These are phyloP conservation scores for Paradisaea rubra DNA, from an alignment of 2,113 vertebrate species.

Conservation along the genomic window DNA sequence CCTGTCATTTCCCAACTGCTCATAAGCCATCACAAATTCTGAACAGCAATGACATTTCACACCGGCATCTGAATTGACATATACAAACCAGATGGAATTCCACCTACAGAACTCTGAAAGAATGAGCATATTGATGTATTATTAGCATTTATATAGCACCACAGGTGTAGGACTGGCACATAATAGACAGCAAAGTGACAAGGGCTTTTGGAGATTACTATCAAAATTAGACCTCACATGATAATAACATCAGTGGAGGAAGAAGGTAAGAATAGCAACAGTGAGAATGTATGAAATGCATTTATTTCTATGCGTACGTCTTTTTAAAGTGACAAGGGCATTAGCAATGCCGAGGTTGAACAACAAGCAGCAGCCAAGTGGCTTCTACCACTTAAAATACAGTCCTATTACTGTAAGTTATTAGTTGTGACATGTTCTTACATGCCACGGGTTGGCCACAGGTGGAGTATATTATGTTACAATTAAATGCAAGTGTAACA, in stretches of 20 bases:
- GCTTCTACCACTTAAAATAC: background rate
- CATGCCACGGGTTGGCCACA: background rate
- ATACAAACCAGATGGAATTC: conserved; percentile 48
- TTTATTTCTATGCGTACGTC: background rate
- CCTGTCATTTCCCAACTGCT: conserved; percentile 6
- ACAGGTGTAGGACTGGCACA: conserved; percentile 32
- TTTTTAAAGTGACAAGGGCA: background rate
- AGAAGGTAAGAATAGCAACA: background rate
- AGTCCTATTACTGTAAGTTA: background rate
- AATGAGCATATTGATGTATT: conserved; percentile 36
- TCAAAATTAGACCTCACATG: conserved; percentile 16
- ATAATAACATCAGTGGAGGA: background rate
- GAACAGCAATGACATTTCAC: conserved; percentile 19
- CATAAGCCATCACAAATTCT: background rate
- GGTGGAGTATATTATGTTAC: background rate
- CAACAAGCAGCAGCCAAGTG: background rate
- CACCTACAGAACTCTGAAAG: conserved; percentile 18
- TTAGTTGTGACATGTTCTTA: background rate
- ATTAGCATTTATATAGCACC: conserved; percentile 37
- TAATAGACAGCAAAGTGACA: conserved; percentile 47
- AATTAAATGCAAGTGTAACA: background rate
- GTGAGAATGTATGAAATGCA: background rate
- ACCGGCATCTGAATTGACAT: background rate
- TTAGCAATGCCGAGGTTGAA: background rate
- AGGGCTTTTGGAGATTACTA: background rate